Conservation (phyloP, 37 sponge, comb jelly and placozoan species). For the Hexactinellida sp. region DNA sequence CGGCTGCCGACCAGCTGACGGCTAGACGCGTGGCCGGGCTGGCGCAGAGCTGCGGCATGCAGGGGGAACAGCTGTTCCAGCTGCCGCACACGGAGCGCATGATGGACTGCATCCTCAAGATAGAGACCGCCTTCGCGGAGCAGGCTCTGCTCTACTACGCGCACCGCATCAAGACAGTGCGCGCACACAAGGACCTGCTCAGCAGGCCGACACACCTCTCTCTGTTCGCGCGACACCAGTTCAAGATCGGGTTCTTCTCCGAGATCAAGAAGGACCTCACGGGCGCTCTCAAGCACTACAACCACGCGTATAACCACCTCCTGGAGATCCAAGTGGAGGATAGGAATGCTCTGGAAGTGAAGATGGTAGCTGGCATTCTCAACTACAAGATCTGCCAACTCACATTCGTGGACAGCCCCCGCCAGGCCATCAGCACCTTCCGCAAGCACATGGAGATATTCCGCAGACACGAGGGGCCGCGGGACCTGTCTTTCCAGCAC, state of each 20-base stretch:
- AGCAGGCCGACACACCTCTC: slow-evolving; percentile 26
- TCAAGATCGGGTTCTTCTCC: slow-evolving; percentile 76
- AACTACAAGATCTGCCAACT: slow-evolving; percentile 92
- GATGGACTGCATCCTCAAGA: slow-evolving; percentile 28
- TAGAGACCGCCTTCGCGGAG: slow-evolving; percentile 60
- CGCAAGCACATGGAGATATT: slow-evolving; percentile 60
- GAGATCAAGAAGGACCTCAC: slow-evolving; percentile 65
- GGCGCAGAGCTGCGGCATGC: neutral
- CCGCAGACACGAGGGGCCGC: slow-evolving; percentile 29
- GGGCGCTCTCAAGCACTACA: slow-evolving; percentile 55
- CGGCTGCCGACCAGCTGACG: neutral
- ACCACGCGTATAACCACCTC: slow-evolving; percentile 36
- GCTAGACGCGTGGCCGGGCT: neutral
- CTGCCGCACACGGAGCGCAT: neutral
- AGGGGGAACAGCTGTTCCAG: neutral
- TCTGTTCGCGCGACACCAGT: slow-evolving; percentile 58
- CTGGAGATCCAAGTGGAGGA: slow-evolving; percentile 34
- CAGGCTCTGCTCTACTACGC: slow-evolving; percentile 57
- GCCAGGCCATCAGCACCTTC: slow-evolving; percentile 60
- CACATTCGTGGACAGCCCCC: slow-evolving; percentile 46
- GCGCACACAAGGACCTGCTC: slow-evolving; percentile 45
- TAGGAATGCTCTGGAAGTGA: slow-evolving; percentile 54
- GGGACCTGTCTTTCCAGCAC: slow-evolving; percentile 65
- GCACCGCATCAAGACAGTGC: slow-evolving; percentile 40
- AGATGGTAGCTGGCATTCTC: slow-evolving; percentile 66